A percentile compares a stretch with the other conserved stretches of the same genome.
phyloP scores from a whole-genome alignment of 2,888 invertebrate species.

The Lithophane semibrunnea region DNA sequence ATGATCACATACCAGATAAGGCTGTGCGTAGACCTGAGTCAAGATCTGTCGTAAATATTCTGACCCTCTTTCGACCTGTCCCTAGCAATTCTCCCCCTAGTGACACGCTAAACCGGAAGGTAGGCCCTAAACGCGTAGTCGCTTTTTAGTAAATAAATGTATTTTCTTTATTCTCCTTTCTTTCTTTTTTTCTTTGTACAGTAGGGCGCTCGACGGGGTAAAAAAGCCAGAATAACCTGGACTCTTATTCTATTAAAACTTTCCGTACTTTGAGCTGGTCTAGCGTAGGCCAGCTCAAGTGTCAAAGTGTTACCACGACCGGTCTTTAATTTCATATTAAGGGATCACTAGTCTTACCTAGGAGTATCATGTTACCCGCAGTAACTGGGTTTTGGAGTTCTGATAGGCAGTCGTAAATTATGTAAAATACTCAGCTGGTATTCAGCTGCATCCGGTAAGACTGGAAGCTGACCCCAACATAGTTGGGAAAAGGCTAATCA shows the following conservation, averaged over 20 bases:
- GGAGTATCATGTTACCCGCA: too few relatives aligned
- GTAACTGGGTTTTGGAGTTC: too few relatives aligned
- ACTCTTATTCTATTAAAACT: background rate
- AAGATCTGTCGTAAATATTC: background rate
- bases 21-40: background rate
- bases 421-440: too few relatives aligned
- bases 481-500: too few relatives aligned
- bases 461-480: too few relatives aligned
- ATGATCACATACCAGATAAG: conserved; percentile 24
- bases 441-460: too few relatives aligned
- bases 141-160: too few relatives aligned
- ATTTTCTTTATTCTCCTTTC: too few relatives aligned
- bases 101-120: background rate
- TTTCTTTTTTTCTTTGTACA: background rate
- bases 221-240: background rate
- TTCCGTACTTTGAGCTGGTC: background rate
- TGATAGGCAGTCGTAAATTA: too few relatives aligned
- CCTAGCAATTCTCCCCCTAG: background rate
- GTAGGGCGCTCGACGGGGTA: background rate
- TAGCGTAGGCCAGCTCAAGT: background rate
- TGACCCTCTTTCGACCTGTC: background rate
- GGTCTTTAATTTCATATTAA: background rate
- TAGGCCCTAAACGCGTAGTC: background rate
- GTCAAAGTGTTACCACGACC: too few relatives aligned
- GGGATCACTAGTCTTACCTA: too few relatives aligned